Conservation (phyloP, 2,888 invertebrate genomes). For the Ornithoptera alexandrae region DNA sequence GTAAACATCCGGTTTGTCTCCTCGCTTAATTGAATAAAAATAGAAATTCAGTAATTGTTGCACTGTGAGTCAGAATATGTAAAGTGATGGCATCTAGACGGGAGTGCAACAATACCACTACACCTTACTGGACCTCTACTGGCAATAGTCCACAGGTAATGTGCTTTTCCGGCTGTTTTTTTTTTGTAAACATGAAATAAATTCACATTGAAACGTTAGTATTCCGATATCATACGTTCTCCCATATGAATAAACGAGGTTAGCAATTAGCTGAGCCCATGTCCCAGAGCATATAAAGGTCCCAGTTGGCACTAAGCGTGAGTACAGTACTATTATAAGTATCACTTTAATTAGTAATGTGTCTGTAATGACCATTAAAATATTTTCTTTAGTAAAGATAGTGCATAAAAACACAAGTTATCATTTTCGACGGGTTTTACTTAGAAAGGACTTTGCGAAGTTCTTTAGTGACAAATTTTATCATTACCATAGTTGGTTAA, state of each 20-base stretch:
- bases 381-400: not conserved
- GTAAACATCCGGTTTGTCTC: too few relatives aligned
- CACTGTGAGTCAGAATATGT: too few relatives aligned
- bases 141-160: too few relatives aligned
- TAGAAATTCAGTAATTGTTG: too few relatives aligned
- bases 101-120: too few relatives aligned
- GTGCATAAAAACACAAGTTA: not conserved
- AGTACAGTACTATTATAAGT: not conserved
- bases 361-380: constrained; percentile 1
- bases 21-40: too few relatives aligned
- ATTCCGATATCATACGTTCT: not conserved
- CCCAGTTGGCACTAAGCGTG: not conserved
- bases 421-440: not conserved
- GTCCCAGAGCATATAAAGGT: not conserved
- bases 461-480: not conserved
- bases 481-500: not conserved
- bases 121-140: not conserved
- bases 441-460: not conserved
- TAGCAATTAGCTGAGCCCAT: not conserved
- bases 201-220: not conserved
- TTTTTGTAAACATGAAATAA: not conserved
- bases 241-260: not conserved
- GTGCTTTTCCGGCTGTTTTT: too few relatives aligned
- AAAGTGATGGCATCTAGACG: too few relatives aligned
- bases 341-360: constrained; percentile 1